phyloP scores from a whole-genome alignment of 2,888 invertebrate genomes.

The Timema podura region DNA sequence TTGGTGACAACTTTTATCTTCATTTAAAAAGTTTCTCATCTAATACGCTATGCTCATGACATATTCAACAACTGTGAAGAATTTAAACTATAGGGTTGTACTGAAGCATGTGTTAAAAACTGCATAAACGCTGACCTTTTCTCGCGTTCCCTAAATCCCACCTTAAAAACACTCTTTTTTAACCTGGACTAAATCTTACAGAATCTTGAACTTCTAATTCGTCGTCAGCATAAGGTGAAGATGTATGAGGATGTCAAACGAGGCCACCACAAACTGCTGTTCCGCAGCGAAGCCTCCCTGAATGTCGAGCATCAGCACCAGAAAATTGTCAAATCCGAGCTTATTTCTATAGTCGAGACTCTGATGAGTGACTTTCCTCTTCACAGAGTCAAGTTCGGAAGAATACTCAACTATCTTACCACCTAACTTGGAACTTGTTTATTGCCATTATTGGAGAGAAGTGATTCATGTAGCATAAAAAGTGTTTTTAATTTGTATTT shows the following conservation, averaged over 20 bases:
- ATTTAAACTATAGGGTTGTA: too few relatives aligned
- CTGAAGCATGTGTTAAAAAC: too few relatives aligned
- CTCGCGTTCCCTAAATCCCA: too few relatives aligned
- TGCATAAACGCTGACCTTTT: too few relatives aligned
- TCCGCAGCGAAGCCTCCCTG: conserved; percentile 48
- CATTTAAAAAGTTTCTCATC: too few relatives aligned
- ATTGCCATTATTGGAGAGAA: too few relatives aligned
- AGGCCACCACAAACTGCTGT: conserved; percentile 44
- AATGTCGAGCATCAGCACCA: conserved; percentile 57
- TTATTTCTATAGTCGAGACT: conserved; percentile 55
- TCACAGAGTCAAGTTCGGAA: conserved; percentile 38
- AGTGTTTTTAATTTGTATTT: too few relatives aligned
- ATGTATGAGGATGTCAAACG: conserved; percentile 51
- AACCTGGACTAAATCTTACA: conserved; percentile 34
- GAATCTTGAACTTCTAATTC: conserved; percentile 58
- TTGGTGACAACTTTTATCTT: too few relatives aligned
- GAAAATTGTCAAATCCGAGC: conserved; percentile 53
- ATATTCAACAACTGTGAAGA: too few relatives aligned
- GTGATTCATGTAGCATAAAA: too few relatives aligned
- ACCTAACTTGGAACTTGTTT: conserved; percentile 9
- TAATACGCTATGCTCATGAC: too few relatives aligned
- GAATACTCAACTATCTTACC: conserved; percentile 35
- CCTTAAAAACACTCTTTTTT: too few relatives aligned
- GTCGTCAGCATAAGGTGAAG: conserved; percentile 64
- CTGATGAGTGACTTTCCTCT: conserved; percentile 59